phyloP scores from a whole-genome alignment of 53 echinoderm and acorn worm genomes.

The Echinometra lucunter region DNA sequence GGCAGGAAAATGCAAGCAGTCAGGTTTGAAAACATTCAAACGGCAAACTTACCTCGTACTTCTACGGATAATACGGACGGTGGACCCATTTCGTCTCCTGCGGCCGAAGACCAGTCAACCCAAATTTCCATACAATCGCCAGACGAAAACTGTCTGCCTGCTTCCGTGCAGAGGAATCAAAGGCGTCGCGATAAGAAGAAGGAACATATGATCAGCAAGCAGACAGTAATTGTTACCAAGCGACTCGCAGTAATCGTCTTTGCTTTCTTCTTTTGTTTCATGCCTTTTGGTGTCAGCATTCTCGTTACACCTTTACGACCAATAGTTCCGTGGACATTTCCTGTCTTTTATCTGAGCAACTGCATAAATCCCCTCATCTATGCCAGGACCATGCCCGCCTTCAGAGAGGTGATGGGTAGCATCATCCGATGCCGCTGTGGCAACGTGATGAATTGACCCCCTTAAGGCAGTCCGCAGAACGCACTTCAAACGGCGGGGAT shows the following conservation, averaged over 20 bases:
- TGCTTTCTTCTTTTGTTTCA: slow-evolving; percentile 84
- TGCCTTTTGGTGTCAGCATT: slow-evolving; percentile 79
- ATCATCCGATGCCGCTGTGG: slow-evolving; percentile 76
- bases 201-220: neutral
- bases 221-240: slow-evolving; percentile 76
- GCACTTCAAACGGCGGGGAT: no score
- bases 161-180: neutral
- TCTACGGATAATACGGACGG: neutral
- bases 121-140: neutral
- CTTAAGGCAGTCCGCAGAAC: no score
- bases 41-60: no score
- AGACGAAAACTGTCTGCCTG: neutral
- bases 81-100: neutral
- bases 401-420: slow-evolving; percentile 77
- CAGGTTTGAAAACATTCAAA: neutral
- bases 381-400: slow-evolving; percentile 84
- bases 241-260: slow-evolving; percentile 88
- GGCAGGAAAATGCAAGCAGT: neutral
- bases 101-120: neutral
- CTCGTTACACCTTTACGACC: slow-evolving; percentile 78
- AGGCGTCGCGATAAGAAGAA: neutral
- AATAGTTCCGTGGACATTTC: slow-evolving; percentile 80
- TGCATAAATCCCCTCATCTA: slow-evolving; percentile 90
- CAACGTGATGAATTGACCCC: no score
- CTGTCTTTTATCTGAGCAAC: slow-evolving; percentile 79